Evolutionary conservation across 2,113 vertebrate genomes (phyloP).

Genomic region (Athene noctua): DNA sequence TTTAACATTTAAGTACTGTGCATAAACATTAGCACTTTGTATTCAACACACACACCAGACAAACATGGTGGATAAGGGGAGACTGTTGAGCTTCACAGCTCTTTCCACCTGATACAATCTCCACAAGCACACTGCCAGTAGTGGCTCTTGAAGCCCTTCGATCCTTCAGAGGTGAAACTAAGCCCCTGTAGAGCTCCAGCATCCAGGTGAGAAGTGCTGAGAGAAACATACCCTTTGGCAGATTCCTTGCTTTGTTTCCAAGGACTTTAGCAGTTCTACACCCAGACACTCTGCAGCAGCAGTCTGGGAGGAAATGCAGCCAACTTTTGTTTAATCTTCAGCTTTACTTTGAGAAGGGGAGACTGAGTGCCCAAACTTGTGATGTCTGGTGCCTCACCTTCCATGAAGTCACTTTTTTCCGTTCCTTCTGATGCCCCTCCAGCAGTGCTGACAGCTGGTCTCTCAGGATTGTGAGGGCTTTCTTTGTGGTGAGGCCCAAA

Average conservation of each 20-base stretch:
- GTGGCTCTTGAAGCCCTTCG: neutral
- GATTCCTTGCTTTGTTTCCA: neutral
- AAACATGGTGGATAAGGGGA: neutral
- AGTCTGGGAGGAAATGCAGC: neutral
- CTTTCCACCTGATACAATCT: neutral
- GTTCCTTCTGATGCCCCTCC: conserved; percentile 84
- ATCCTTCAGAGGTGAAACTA: neutral
- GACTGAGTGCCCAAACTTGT: neutral
- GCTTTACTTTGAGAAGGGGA: neutral
- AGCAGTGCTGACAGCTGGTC: conserved; percentile 87
- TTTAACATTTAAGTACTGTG: neutral
- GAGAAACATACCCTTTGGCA: neutral
- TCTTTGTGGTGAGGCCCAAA: conserved; percentile 89
- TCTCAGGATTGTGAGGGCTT: conserved; percentile 86
- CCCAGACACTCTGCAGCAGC: neutral
- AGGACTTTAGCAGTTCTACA: neutral
- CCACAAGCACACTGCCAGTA: neutral
- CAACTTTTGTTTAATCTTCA: neutral
- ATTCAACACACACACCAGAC: neutral
- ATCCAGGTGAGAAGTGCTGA: neutral
- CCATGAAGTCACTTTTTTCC: conserved; percentile 72
- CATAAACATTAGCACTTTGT: conserved; percentile 5
- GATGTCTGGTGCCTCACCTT: conserved; percentile 74
- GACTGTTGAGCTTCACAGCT: neutral
- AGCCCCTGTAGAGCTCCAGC: neutral